Percentiles rank a stretch among this genome's conserved stretches.
These are phyloP conservation scores for Trachelus troglodyta DNA, from an alignment of 2,888 invertebrate species.

Conservation along the genomic window DNA sequence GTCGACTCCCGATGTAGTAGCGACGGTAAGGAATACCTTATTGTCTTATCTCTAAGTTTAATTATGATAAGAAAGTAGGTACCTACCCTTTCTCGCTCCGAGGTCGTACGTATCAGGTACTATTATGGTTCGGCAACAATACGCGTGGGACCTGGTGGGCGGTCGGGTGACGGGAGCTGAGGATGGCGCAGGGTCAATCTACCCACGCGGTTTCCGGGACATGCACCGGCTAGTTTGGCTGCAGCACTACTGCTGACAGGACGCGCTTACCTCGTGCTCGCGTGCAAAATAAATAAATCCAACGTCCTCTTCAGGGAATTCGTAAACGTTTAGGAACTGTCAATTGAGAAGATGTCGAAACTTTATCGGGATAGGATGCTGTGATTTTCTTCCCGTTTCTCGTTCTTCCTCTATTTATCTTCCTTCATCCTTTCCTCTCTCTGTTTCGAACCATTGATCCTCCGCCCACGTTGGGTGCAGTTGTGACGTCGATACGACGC, in stretches of 20 bases:
- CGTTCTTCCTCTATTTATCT: not conserved
- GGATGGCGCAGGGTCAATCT: conserved; percentile 43
- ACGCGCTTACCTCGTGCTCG: conserved; percentile 25
- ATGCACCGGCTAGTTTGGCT: conserved; percentile 47
- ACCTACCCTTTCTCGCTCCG: conserved; percentile 21
- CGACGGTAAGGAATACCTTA: conserved; percentile 79
- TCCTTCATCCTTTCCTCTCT: not conserved
- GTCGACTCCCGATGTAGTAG: conserved; percentile 96
- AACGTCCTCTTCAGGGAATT: not conserved
- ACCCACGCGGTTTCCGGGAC: conserved; percentile 53
- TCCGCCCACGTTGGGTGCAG: not conserved
- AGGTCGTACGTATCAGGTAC: conserved; percentile 7
- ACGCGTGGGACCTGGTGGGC: conserved; percentile 10
- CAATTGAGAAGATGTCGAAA: not conserved
- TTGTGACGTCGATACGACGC: not conserved
- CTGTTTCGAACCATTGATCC: not conserved
- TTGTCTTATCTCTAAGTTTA: not conserved
- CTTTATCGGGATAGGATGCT: not conserved
- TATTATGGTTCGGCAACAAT: not conserved
- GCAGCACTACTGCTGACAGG: conserved; percentile 39
- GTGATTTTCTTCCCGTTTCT: not conserved
- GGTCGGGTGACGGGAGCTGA: conserved; percentile 14
- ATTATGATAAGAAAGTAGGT: conserved; percentile 12
- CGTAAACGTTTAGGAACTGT: not conserved
- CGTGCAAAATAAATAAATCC: not conserved